These are phyloP conservation scores for Otis tarda DNA, from an alignment of 2,113 vertebrate species.

Conservation along the genomic window DNA sequence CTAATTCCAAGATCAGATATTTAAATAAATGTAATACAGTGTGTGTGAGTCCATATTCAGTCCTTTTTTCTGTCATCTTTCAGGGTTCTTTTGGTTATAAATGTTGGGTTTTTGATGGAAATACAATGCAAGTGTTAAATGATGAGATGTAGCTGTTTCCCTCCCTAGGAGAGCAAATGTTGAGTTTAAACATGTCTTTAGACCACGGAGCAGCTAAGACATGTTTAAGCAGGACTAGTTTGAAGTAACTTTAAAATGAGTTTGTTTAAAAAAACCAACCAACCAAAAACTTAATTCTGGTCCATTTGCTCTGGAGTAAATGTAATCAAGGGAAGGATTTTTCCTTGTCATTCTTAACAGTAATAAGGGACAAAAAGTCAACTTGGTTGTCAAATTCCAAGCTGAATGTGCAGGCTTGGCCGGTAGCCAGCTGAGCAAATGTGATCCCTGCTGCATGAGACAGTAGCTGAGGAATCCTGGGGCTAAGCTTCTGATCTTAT, in stretches of 20 bases:
- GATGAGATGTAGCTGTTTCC: background rate
- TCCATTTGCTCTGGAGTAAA: background rate
- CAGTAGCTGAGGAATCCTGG: background rate
- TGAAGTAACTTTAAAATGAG: background rate
- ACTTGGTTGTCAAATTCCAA: background rate
- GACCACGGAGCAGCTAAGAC: background rate
- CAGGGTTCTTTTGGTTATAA: background rate
- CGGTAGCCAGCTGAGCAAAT: background rate
- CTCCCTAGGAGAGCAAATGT: background rate
- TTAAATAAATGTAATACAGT: background rate
- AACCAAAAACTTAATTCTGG: background rate
- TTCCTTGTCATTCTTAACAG: background rate
- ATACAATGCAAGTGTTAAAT: background rate
- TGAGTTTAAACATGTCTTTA: background rate
- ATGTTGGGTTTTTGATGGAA: background rate
- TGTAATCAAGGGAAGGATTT: background rate
- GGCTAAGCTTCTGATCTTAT: background rate
- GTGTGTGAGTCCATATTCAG: background rate
- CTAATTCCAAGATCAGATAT: background rate
- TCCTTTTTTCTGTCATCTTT: background rate
- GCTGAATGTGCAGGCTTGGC: background rate
- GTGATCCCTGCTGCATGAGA: background rate
- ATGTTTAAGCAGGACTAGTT: background rate
- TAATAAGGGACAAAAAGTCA: background rate
- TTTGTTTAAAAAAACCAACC: background rate